Evolutionary conservation across 2,797 vertebrate genomes (phyloP).

Genomic region (Sebastes minor): DNA sequence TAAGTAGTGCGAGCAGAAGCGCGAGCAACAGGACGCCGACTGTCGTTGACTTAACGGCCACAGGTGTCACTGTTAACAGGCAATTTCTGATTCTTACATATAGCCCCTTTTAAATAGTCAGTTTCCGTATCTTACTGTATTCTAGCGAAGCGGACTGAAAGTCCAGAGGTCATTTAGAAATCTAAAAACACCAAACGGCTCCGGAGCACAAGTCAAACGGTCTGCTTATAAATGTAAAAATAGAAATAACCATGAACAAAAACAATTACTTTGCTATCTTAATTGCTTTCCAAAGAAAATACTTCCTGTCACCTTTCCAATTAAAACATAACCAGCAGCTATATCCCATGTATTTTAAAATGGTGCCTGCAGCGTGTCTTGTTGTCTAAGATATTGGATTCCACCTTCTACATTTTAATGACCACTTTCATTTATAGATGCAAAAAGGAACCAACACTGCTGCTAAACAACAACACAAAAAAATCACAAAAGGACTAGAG

Average conservation of each 20-base stretch:
- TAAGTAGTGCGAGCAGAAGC: no score
- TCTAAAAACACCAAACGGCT: conserved; percentile 4
- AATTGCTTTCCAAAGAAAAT: conserved; percentile 83
- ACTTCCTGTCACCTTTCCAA: conserved; percentile 81
- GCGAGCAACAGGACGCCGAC: no score
- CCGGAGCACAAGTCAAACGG: conserved; percentile 1
- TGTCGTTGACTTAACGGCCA: no score
- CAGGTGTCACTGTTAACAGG: no score
- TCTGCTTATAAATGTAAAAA: conserved; percentile 58
- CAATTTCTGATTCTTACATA: no score
- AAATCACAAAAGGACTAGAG: conserved; percentile 11
- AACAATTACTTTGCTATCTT: conserved; percentile 79
- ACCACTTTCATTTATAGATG: conserved; percentile 58
- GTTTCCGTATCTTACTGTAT: neutral
- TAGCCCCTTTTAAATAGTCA: neutral
- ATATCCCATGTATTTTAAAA: conserved; percentile 79
- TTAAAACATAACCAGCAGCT: conserved; percentile 80
- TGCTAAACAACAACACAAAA: conserved; percentile 23
- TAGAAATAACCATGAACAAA: conserved; percentile 63
- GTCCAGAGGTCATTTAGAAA: conserved; percentile 2
- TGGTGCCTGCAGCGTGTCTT: conserved; percentile 66
- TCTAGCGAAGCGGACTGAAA: neutral
- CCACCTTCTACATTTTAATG: conserved; percentile 66
- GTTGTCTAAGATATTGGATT: conserved; percentile 70
- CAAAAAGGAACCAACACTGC: conserved; percentile 24